phyloP scores from a whole-genome alignment of 2,113 vertebrate species.

The Tetrao urogallus region DNA sequence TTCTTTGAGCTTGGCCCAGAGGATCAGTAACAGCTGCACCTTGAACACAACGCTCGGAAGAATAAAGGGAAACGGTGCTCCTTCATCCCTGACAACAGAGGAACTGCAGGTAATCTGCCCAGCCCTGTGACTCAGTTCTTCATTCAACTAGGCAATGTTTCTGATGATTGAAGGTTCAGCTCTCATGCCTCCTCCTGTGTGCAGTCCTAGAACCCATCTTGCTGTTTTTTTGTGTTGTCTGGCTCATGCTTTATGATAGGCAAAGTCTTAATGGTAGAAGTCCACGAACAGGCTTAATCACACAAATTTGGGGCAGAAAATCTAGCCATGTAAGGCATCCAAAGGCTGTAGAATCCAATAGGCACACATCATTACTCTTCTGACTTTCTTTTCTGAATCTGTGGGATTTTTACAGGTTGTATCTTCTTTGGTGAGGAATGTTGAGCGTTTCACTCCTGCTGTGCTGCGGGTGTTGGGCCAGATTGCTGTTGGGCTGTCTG shows the following conservation, averaged over 20 bases:
- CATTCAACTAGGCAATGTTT: no score
- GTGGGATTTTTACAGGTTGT: conserved; percentile 34
- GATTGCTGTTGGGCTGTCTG: conserved; percentile 20
- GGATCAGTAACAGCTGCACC: conserved; percentile 32
- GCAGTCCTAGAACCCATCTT: no score
- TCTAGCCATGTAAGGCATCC: neutral
- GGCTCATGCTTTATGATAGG: neutral
- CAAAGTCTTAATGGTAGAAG: neutral
- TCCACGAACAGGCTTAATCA: neutral
- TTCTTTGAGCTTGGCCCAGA: neutral
- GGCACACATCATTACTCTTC: neutral
- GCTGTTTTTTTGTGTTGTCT: neutral
- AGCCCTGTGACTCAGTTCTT: rapidly evolving
- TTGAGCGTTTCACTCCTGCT: neutral
- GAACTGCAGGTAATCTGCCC: conserved; percentile 40
- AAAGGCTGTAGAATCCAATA: neutral
- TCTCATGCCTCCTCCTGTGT: neutral
- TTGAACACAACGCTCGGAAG: neutral
- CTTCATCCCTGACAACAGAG: neutral
- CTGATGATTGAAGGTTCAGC: neutral
- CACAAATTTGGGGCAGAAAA: neutral
- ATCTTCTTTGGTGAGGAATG: neutral
- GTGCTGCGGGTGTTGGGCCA: neutral
- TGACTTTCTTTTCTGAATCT: neutral
- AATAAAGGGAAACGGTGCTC: neutral